Percentiles rank a stretch among this genome's conserved stretches.
These are phyloP conservation scores for Sceloporus undulatus DNA, from an alignment of 2,113 vertebrate genomes.

Conservation along the genomic window DNA sequence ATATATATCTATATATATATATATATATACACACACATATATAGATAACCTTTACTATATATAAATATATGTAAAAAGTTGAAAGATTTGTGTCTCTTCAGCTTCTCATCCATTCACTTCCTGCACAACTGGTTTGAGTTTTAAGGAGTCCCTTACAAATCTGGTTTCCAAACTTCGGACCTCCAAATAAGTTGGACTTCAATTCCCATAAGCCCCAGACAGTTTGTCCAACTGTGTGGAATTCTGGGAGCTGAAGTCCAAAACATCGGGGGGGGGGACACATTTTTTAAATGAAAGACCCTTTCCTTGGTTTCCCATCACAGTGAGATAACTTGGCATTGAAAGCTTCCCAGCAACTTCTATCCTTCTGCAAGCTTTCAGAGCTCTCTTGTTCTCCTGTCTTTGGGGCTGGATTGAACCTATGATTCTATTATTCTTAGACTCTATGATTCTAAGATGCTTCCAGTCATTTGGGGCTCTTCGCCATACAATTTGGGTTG, in stretches of 20 bases:
- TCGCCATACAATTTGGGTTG: no score
- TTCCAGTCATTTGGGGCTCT: neutral
- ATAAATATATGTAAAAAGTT: conserved; percentile 38
- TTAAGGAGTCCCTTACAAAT: conserved; percentile 18
- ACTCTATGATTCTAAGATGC: no score
- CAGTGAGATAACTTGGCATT: no score
- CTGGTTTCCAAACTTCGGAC: no score
- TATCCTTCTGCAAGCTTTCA: neutral
- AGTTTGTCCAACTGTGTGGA: no score
- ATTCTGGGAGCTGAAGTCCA: no score
- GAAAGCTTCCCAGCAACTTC: neutral
- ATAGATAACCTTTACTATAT: conserved; percentile 44
- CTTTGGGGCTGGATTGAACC: neutral
- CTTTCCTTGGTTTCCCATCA: neutral
- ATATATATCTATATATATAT: conserved; percentile 1
- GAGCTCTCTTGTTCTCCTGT: neutral
- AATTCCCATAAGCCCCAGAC: no score
- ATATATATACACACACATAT: neutral
- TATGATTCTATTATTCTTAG: no score
- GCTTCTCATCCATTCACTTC: neutral
- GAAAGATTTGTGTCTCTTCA: conserved; percentile 6
- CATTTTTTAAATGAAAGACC: neutral
- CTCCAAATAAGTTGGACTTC: no score
- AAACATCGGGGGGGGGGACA: no score
- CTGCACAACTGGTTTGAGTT: conserved; percentile 36